phyloP scores from a whole-genome alignment of 2,888 invertebrate genomes.

The Criorhina ranunculi region DNA sequence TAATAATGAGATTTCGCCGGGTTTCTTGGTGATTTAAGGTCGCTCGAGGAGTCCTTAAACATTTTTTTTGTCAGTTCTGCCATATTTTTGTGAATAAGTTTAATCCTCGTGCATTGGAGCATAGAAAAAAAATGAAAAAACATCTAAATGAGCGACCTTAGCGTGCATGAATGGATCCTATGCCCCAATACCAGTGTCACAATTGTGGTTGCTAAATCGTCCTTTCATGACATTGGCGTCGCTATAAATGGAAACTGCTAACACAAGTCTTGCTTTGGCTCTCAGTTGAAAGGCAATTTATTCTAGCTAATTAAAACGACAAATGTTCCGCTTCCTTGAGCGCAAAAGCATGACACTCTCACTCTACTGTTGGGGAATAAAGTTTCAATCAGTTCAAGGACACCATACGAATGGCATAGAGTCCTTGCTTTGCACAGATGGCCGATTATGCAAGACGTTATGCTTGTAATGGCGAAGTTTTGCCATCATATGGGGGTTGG shows the following conservation, averaged over 20 bases:
- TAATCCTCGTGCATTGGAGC: background rate
- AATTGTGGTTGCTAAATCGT: background rate
- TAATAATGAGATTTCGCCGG: slow-evolving; percentile 7
- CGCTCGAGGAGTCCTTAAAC: background rate
- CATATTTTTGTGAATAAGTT: background rate
- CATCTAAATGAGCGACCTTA: background rate
- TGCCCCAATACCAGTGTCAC: background rate
- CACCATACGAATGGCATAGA: slow-evolving; percentile 1
- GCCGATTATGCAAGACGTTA: slow-evolving; percentile 46
- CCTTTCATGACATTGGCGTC: slow-evolving; percentile 5
- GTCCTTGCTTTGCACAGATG: slow-evolving; percentile 15
- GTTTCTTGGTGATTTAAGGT: background rate
- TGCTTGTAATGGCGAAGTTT: slow-evolving; percentile 21
- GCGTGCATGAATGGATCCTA: background rate
- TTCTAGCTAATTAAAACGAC: slow-evolving; percentile 35
- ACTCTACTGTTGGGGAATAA: slow-evolving; percentile 1
- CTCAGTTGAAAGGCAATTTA: slow-evolving; percentile 22
- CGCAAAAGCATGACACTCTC: background rate
- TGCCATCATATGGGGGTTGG: background rate
- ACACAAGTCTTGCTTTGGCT: background rate
- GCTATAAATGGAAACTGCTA: slow-evolving; percentile 13
- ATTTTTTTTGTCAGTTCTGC: background rate
- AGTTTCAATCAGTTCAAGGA: slow-evolving; percentile 45
- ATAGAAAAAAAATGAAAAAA: background rate
- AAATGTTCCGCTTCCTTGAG: slow-evolving; percentile 30